Base-by-base conservation (phyloP, 2,797 vertebrate genomes). In the Podarcis lilfordi region DNA sequence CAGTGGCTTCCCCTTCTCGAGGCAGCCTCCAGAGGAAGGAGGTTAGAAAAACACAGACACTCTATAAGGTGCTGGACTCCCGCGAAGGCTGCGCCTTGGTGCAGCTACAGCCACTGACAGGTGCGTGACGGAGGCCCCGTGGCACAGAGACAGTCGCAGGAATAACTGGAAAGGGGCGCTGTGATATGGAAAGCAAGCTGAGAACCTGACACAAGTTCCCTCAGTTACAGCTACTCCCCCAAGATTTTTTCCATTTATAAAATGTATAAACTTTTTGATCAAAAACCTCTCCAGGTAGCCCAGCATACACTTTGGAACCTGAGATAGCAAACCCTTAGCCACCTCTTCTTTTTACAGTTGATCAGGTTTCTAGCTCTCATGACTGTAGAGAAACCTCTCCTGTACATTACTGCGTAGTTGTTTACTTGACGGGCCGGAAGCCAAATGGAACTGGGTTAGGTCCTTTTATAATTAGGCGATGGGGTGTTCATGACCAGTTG, bases 21-120 rank as follows among this genome's bases (percentile, higher is more conserved):
- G 90, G 79, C 76, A 96, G 94, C 50, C 55, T 97, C 89, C 80
- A 90, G 89, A 91, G 92, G 40, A 93, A 92, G 64, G 95, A 96
- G 72, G 96, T 96, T 77, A 97, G 95, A 94, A 96, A 9, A 82
- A 97, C 97, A 13, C 25, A 89, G 61, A 97, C 96, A 0, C 37
- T 17, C 19, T 98, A 97, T 89, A 92, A 6, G 6, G 96, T 98
- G 81, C 85, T 97, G 80, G 94, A 95, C 0, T 9, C 91, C 0
- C 25, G 61, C 0, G 86, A 76, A 0, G 94, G 94, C 88, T 97
- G 96, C 13, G 95, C 96, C 7, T 93, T 97, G 68, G 90, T 98
- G 68, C 96, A 97, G 90, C 95, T 98, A 50, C 96, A 97, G 92
- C 97, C 97, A 8, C 86, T 92, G 91, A 96, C 97, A 0, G 93